phyloP scores from a whole-genome alignment of 1,140 invertebrate genomes.

The Penaeus japonicus region DNA sequence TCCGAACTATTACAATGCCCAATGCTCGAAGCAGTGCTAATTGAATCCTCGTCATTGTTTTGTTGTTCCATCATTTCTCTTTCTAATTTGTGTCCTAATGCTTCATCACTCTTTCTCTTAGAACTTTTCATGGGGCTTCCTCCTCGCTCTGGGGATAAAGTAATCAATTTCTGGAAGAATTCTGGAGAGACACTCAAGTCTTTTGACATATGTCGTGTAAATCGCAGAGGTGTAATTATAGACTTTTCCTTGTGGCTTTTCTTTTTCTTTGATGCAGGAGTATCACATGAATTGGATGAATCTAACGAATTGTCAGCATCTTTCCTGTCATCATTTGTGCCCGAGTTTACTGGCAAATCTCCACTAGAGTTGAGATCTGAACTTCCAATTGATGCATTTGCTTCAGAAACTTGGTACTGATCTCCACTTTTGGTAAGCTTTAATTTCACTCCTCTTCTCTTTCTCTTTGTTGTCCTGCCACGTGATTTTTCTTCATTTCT shows the following conservation, averaged over 20 bases:
- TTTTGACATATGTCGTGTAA: slow-evolving; percentile 46
- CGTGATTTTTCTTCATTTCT: not conserved
- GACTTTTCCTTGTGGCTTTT: not conserved
- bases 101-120: not conserved
- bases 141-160: not conserved
- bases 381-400: not conserved
- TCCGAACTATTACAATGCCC: too few species aligned
- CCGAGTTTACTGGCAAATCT: not conserved
- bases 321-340: too few species aligned
- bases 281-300: not conserved
- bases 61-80: not conserved
- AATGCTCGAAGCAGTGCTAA: too few species aligned
- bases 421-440: slow-evolving; percentile 38
- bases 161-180: slow-evolving; percentile 34
- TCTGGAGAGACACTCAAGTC: slow-evolving; percentile 44
- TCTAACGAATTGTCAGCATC: not conserved
- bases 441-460: slow-evolving; percentile 30
- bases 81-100: not conserved
- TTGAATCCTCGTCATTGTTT: too few species aligned
- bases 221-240: slow-evolving; percentile 38
- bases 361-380: slow-evolving; percentile 32
- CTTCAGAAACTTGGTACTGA: slow-evolving; percentile 32
- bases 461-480: not conserved
- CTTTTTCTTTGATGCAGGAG: not conserved
- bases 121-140: not conserved